Percentiles rank a stretch among this genome's conserved stretches.
These are phyloP conservation scores for Pachypanchax playfairii DNA, from an alignment of 2,113 vertebrate genomes.

Conservation along the genomic window DNA sequence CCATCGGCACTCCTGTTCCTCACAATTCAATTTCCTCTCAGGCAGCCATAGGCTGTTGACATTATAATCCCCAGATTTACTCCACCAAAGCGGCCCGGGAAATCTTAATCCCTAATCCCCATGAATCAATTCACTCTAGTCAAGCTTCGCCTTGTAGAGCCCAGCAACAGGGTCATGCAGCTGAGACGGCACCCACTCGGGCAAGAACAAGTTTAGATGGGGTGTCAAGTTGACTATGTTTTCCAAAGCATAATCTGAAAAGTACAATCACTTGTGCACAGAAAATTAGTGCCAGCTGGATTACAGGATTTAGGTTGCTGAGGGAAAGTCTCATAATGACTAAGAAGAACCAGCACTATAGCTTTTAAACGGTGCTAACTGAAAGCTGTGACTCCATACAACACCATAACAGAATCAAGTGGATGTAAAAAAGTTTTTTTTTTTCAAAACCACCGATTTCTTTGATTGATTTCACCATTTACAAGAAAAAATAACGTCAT, in stretches of 20 bases:
- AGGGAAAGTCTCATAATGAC: constrained; percentile 10
- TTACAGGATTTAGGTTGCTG: constrained; percentile 6
- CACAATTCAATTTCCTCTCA: constrained; percentile 77
- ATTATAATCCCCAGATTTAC: constrained; percentile 85
- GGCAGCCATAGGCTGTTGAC: constrained; percentile 69
- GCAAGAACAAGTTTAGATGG: constrained; percentile 11
- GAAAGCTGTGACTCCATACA: background rate
- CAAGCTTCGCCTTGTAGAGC: constrained; percentile 35
- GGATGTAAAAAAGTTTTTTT: no score
- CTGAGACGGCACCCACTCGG: constrained; percentile 40
- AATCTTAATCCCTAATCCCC: constrained; percentile 81
- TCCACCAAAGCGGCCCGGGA: constrained; percentile 67
- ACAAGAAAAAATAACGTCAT: no score
- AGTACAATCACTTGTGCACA: constrained; percentile 10
- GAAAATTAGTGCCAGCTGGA: background rate
- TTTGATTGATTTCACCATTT: no score
- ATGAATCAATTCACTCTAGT: constrained; percentile 75
- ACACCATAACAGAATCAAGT: no score
- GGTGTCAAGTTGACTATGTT: constrained; percentile 24
- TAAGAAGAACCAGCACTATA: background rate
- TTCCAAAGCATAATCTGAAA: constrained; percentile 20
- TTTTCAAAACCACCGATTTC: no score
- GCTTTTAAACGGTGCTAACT: background rate
- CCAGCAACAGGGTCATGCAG: constrained; percentile 16
- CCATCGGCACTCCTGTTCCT: constrained; percentile 38